phyloP scores from a whole-genome alignment of 2,797 vertebrate genomes.

The Rhynchonycteris naso region DNA sequence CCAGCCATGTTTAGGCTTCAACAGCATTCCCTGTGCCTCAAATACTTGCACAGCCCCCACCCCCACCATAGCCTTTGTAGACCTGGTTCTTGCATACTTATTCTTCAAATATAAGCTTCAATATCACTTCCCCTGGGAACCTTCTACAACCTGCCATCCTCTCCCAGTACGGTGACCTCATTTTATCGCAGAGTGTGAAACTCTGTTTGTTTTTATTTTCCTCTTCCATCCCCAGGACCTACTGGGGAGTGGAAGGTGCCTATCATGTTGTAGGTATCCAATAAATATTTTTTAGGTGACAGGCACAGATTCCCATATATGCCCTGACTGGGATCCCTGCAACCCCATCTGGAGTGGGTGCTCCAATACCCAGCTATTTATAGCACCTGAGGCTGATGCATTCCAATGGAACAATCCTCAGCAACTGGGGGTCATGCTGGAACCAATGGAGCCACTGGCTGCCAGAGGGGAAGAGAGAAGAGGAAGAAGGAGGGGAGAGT shows the following conservation, averaged over 20 bases:
- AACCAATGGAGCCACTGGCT: too few relatives aligned
- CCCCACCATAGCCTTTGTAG: neutral
- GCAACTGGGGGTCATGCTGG: too few relatives aligned
- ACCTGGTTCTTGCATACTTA: neutral
- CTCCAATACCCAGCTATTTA: too few relatives aligned
- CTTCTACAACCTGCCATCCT: too few relatives aligned
- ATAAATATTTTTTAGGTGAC: neutral
- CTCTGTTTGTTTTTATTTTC: neutral
- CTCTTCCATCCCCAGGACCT: neutral
- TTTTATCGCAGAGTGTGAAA: neutral
- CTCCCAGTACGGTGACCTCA: neutral
- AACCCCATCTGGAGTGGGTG: too few relatives aligned
- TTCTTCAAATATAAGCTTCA: neutral
- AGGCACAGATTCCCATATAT: too few relatives aligned
- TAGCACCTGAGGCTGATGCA: too few relatives aligned
- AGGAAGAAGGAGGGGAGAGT: too few relatives aligned
- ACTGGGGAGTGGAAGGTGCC: too few relatives aligned
- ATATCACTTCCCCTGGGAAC: neutral
- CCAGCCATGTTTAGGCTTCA: neutral
- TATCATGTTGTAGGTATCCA: neutral
- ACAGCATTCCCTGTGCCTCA: neutral
- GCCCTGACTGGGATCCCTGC: too few relatives aligned
- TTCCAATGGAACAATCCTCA: too few relatives aligned
- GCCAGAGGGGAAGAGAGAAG: too few relatives aligned
- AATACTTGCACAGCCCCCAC: rapidly evolving